Conservation (phyloP, 2,797 vertebrate genomes). For the Selene dorsalis region DNA sequence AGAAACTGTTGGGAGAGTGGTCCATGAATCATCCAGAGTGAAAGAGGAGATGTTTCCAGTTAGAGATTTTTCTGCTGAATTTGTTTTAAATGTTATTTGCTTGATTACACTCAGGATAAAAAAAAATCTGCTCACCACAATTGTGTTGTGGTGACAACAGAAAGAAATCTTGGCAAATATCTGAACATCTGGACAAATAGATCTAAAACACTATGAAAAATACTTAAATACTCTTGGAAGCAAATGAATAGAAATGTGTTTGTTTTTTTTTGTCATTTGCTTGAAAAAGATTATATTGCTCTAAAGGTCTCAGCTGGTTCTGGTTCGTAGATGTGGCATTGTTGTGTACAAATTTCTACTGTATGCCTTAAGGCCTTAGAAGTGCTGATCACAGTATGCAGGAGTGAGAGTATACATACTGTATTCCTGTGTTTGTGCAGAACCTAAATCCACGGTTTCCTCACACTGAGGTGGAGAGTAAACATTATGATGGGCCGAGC, state of each 20-base stretch:
- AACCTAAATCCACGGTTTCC: constrained; percentile 77
- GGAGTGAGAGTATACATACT: constrained; percentile 55
- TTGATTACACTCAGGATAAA: neutral
- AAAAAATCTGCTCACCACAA: neutral
- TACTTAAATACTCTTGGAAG: neutral
- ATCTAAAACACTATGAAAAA: neutral
- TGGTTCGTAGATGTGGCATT: neutral
- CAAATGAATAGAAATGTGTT: neutral
- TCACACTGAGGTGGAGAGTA: constrained; percentile 72
- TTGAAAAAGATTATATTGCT: neutral
- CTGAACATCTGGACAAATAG: neutral
- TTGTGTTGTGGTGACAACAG: neutral
- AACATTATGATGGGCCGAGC: constrained; percentile 73
- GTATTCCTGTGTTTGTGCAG: constrained; percentile 74
- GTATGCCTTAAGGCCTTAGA: constrained; percentile 3
- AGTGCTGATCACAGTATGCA: constrained; percentile 43
- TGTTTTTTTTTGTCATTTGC: neutral
- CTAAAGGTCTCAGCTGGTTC: neutral
- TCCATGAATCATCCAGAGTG: neutral
- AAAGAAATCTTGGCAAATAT: neutral
- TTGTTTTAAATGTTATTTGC: neutral
- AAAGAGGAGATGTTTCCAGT: neutral
- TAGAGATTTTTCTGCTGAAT: neutral
- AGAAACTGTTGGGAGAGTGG: too few relatives aligned
- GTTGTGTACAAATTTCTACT: neutral